phyloP scores from a whole-genome alignment of 1,140 invertebrate genomes.

The Polypedilum pembai region DNA sequence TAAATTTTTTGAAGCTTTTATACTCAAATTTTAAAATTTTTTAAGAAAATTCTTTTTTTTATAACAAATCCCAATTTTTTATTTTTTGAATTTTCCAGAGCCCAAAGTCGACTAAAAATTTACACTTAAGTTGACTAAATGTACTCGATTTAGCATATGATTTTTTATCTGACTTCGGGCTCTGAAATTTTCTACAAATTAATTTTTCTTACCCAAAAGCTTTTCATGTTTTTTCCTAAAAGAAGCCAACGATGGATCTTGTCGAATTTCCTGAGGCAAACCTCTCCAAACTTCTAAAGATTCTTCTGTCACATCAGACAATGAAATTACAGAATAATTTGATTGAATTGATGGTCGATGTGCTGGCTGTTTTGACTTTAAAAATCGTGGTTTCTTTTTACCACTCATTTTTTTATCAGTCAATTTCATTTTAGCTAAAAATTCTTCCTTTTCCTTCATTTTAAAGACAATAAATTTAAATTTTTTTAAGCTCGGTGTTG shows the following conservation, averaged over 20 bases:
- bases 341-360: conserved; percentile 21
- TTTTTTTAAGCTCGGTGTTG: background rate
- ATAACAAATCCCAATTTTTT: no score
- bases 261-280: conserved; percentile 49
- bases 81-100: no score
- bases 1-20: no score
- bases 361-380: background rate
- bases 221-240: conserved; percentile 50
- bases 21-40: no score
- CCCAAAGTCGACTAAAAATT: no score
- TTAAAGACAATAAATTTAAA: background rate
- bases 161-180: background rate
- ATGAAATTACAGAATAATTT: conserved; percentile 43
- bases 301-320: conserved; percentile 47
- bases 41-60: no score
- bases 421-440: background rate
- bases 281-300: conserved; percentile 49
- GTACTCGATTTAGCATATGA: no score
- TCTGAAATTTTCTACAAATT: background rate
- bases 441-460: conserved; percentile 1
- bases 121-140: no score
- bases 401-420: no score
- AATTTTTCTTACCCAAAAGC: conserved; percentile 24
- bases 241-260: conserved; percentile 48
- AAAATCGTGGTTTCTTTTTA: background rate